Conservation (phyloP, 2,888 invertebrate species). For the Ditylenchus weischeri region DNA sequence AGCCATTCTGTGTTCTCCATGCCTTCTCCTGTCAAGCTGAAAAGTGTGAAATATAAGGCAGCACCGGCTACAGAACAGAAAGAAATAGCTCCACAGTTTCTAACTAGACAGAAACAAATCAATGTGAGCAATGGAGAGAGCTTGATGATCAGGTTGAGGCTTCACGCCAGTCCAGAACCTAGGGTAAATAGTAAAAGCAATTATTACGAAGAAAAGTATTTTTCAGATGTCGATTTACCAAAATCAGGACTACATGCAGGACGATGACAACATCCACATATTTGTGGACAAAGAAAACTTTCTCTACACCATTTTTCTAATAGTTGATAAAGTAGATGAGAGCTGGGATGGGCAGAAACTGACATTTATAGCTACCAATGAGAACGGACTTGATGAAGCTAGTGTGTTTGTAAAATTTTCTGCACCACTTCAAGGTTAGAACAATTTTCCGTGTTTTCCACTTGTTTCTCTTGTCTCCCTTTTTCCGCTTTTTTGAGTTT, state of each 20-base stretch:
- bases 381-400: slow-evolving; percentile 36
- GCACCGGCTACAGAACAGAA: neutral
- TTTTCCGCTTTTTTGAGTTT: too few relatives aligned
- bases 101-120: slow-evolving; percentile 15
- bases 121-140: slow-evolving; percentile 16
- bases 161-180: slow-evolving; percentile 87
- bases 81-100: slow-evolving; percentile 18
- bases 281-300: slow-evolving; percentile 81
- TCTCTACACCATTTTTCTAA: slow-evolving; percentile 79
- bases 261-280: slow-evolving; percentile 72
- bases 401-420: slow-evolving; percentile 10
- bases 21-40: slow-evolving; percentile 6
- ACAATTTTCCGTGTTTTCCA: too few relatives aligned
- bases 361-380: slow-evolving; percentile 43
- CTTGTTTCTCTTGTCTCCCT: too few relatives aligned
- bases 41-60: slow-evolving; percentile 9
- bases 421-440: too few relatives aligned
- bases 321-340: slow-evolving; percentile 73
- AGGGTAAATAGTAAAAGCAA: slow-evolving; percentile 65
- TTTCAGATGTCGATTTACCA: slow-evolving; percentile 78
- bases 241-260: slow-evolving; percentile 72
- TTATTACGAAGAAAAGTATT: neutral
- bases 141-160: slow-evolving; percentile 68
- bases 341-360: slow-evolving; percentile 66
- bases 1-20: neutral